Conservation (phyloP, 2,888 invertebrate species). For the Hypomecis atomaria region DNA sequence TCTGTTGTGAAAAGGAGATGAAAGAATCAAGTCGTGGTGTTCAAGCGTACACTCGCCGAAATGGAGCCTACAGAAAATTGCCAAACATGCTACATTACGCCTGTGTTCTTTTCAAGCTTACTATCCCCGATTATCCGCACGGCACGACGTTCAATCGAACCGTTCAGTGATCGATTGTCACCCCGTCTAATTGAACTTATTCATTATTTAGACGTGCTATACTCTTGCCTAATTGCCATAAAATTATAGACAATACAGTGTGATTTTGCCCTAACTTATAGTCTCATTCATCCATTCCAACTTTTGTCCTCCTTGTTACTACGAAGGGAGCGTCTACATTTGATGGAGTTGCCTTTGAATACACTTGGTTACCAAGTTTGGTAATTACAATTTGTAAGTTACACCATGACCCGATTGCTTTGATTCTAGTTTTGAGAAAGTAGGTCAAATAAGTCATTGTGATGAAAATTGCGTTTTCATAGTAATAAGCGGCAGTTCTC, state of each 20-base stretch:
- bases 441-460: conserved; percentile 16
- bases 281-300: conserved; percentile 41
- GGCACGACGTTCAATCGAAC: too few relatives aligned
- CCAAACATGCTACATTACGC: too few relatives aligned
- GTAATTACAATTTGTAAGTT: conserved; percentile 28
- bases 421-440: conserved; percentile 13
- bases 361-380: conserved; percentile 24
- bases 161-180: too few relatives aligned
- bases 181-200: too few relatives aligned
- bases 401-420: conserved; percentile 19
- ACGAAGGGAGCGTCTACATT: conserved; percentile 7
- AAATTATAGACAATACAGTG: not conserved
- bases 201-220: not conserved
- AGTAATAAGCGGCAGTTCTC: not conserved
- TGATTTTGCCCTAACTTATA: conserved; percentile 12
- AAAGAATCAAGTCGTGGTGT: too few relatives aligned
- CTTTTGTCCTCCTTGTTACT: conserved; percentile 20
- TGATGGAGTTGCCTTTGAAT: conserved; percentile 16
- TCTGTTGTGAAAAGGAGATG: too few relatives aligned
- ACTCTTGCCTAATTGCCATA: too few relatives aligned
- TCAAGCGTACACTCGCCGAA: too few relatives aligned
- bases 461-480: conserved; percentile 17
- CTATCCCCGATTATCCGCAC: too few relatives aligned
- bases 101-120: too few relatives aligned
- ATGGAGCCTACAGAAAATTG: too few relatives aligned